phyloP scores from a whole-genome alignment of 2,113 vertebrate genomes.

The Copsychus sechellarum region DNA sequence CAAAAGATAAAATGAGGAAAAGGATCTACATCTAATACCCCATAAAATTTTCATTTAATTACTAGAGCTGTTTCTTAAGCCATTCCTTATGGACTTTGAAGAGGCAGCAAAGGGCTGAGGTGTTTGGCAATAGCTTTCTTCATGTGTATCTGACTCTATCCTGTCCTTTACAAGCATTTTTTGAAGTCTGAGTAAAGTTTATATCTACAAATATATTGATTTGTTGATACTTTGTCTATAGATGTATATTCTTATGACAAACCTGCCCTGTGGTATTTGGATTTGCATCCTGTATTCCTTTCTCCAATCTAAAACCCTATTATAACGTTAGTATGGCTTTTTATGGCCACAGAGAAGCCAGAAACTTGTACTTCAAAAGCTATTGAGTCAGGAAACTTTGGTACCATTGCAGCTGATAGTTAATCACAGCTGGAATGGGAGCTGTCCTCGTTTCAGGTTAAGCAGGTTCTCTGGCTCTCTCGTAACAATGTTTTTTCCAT shows the following conservation, averaged over 20 bases:
- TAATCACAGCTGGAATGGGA: background rate
- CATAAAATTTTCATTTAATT: background rate
- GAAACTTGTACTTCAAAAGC: background rate
- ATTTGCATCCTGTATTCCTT: background rate
- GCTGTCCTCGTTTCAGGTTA: background rate
- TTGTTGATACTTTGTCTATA: background rate
- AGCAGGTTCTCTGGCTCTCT: slow-evolving; percentile 8
- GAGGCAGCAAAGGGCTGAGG: background rate
- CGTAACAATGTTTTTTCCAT: background rate
- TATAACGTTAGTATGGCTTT: background rate
- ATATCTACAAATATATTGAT: background rate
- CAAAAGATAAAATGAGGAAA: background rate
- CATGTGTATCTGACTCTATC: background rate
- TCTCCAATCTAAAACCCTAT: background rate
- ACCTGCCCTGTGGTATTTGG: background rate
- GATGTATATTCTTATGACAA: background rate
- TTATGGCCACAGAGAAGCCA: background rate
- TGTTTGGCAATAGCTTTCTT: background rate
- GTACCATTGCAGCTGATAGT: background rate
- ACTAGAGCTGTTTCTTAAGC: background rate
- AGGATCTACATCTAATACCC: background rate
- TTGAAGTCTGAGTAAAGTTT: background rate
- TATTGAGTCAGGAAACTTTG: background rate
- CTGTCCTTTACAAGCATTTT: background rate
- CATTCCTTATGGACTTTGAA: background rate